Evolutionary conservation across 2,888 invertebrate species (phyloP), one percentile per base, ranked within the genome.

Genomic region (Mellilla xanthometata): DNA sequence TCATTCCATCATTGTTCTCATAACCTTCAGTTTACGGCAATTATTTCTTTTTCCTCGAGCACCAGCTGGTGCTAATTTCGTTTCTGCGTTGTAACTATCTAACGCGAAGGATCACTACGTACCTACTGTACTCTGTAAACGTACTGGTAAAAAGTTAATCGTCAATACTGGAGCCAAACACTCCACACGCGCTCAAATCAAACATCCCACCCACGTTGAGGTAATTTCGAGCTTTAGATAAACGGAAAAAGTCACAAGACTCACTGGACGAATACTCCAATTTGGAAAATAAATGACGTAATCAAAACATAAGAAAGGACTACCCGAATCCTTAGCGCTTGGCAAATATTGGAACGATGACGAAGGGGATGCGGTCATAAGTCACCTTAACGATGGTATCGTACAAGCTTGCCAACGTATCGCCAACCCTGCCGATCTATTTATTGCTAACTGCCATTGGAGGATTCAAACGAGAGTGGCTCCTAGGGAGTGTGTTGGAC

Each of bases 251-350:
- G 66, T 67, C 65, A 60, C 66, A 56, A 63, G 65, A 56, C 60
- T 63, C 66, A 67, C 74, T 69, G 57, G 58, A 62, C 63, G 52
- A 49, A 60, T 67, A 64, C 72, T 75, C 63, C 67, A 65, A 72
- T 71, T 71, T 67, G 59, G 65, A 65, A 65, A 71, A 72, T 70
- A 74, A 75, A 75, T 72, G 68, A 70, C 62, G 68, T 71, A 68
- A 77, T 75, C 70, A 74, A 76, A 71, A 72, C 60, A 68, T 58
- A 65, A 39, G 36, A 19, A 42, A 48, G 31, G 22, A 42, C 33
- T 43, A 34, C 38, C 12, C 29, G 41, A 31, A 45, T 34, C 43
- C 45, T 40, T 33, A 50, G 49, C 40, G 39, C 42, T 48, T 31
- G 38, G 42, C 45, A 52, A 52, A 50, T 50, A 45, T 50, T 28